Base-by-base conservation (phyloP, 2,888 invertebrate genomes). In the Eupithecia centaureata region DNA sequence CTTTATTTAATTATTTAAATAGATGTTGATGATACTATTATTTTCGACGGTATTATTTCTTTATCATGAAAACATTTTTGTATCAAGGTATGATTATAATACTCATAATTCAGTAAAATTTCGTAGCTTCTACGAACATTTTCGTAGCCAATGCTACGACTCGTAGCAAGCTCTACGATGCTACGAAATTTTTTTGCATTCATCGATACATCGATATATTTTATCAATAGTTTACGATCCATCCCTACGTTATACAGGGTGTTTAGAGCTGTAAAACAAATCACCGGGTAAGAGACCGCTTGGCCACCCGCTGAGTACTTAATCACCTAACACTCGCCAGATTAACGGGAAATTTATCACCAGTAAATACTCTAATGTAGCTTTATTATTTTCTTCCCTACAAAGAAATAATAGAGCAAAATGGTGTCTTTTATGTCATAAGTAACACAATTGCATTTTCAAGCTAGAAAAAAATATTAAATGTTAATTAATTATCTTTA, bases 261-360 rank as follows among this genome's bases (percentile, higher is more conserved):
- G 12, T 60, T 47, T 85, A 84, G 87, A 86, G 83, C 84, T 84
- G 86, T 85, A 90, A 86, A 90, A 91, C 90, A 91, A 92, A 92
- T 92, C 89, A 88, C 81, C 82, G 88, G 83, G 88, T 87, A 88
- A 89, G 86, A 88, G 91, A 85, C 86, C 86, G 83, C 80, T 82
- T 82, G 83, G 79, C 87, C 89, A 76, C 92, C 91, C 85, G 89
- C 83, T 77, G 91, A 86, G 91, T 82, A 85, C 89, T 93, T 93
- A 92, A 92, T 93, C 92, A 92, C 93, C 91, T 91, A 93, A 90
- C 92, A 90, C 91, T 90, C 82, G 70, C 81, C 83, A 80, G 91
- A 91, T 92, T 91, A 92, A 87, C 84, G 84, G 81, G 75, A 80
- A 87, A 91, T 91, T 91, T 91, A 91, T 88, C 76, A 86, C 78